Conservation (phyloP, 2,113 vertebrate species). For the Xiphophorus hellerii region DNA sequence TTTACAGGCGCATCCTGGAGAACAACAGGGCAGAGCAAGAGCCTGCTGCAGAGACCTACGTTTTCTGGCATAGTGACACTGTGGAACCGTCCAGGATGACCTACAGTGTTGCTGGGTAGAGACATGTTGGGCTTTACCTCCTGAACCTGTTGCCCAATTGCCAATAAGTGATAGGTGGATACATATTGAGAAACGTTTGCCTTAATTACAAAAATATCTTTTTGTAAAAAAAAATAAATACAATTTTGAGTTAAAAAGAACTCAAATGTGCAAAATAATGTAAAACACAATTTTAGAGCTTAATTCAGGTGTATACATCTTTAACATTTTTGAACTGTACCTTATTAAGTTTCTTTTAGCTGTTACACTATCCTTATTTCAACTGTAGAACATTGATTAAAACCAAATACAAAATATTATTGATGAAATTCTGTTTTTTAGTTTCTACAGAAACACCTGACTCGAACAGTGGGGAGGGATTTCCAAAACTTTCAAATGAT, state of each 20-base stretch:
- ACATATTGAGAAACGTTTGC: too few relatives aligned
- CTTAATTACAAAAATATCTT: too few relatives aligned
- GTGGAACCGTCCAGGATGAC: background rate
- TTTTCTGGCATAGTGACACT: background rate
- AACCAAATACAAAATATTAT: background rate
- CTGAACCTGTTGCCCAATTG: too few relatives aligned
- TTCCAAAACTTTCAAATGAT: conserved; percentile 10
- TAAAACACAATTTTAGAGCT: background rate
- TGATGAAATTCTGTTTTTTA: background rate
- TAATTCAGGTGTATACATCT: background rate
- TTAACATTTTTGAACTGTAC: background rate
- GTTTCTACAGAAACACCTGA: background rate
- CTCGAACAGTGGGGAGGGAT: background rate
- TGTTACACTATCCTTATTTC: background rate
- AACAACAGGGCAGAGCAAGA: background rate
- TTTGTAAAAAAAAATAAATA: background rate
- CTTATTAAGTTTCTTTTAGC: background rate
- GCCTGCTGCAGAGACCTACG: too few relatives aligned
- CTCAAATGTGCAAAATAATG: background rate
- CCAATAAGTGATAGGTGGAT: too few relatives aligned
- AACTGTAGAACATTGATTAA: background rate
- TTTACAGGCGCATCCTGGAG: background rate
- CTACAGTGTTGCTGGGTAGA: background rate
- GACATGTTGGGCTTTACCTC: background rate
- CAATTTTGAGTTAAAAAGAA: background rate